Conservation (phyloP, 2,888 invertebrate genomes). For the Catocala fraxini region DNA sequence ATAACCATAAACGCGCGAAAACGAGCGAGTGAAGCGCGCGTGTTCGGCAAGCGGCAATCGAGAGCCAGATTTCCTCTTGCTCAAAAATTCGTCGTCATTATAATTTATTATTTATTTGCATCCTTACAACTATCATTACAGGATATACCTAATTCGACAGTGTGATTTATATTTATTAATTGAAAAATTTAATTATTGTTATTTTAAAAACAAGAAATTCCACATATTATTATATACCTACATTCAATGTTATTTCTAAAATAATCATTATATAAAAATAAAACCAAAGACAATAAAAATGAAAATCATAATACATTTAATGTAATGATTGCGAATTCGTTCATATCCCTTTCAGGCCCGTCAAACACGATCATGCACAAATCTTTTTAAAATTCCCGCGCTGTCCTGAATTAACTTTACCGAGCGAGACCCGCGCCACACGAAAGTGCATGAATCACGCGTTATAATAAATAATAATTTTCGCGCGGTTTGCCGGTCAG, state of each 20-base stretch:
- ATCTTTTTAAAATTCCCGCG: too few species aligned
- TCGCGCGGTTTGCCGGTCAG: too few species aligned
- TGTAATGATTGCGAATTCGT: constrained; percentile 1
- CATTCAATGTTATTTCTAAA: background rate
- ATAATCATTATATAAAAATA: constrained; percentile 1
- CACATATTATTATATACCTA: background rate
- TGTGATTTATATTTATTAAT: constrained; percentile 1
- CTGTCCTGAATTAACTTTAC: too few species aligned
- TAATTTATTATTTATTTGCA: background rate
- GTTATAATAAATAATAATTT: too few species aligned
- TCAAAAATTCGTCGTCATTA: constrained; percentile 3
- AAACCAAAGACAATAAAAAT: constrained; percentile 1
- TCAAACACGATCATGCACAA: too few species aligned
- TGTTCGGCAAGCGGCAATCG: constrained; percentile 1
- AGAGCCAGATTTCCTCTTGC: constrained; percentile 3
- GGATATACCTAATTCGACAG: background rate
- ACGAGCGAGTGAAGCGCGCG: constrained; percentile 2
- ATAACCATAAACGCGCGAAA: constrained; percentile 1
- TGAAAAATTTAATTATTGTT: constrained; percentile 1
- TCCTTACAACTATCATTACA: constrained; percentile 1
- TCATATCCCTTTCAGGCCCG: background rate
- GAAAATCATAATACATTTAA: constrained; percentile 1
- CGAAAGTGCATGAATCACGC: too few species aligned
- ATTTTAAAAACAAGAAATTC: background rate
- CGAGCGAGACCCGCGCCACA: too few species aligned